Evolutionary conservation across 2,888 invertebrate genomes (phyloP), one percentile per base, ranked within the genome.

Genomic region (Trissonchulus latispiculum): DNA sequence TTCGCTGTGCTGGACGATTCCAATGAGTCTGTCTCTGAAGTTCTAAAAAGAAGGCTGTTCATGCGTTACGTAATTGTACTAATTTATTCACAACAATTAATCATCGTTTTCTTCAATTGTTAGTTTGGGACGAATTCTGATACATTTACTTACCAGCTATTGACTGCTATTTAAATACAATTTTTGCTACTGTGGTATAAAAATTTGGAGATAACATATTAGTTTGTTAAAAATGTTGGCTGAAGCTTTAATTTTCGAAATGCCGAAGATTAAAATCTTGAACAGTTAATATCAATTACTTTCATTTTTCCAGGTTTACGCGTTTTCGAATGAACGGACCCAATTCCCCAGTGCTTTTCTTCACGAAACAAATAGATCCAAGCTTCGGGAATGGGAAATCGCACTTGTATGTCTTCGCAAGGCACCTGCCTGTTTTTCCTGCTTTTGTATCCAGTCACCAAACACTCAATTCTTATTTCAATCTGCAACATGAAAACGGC

Each of bases 291-390:
- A 77, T 84, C 83, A 36, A 84, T 76, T 1, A 85, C 86, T 79
- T 87, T 87, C 68, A 88, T 87, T 81, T 86, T 87, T 29, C 87
- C 87, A 1, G 87, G 85, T 77, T 86, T 84, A 71, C 86, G 79
- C n/a, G 84, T 83, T 29, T 94, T 91, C 0, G 95, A 93, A 85
- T 96, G 95, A 36, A 95, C 91, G n/a, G 95, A 94, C 28, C 95
- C 95, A 84, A 95, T 95, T 81, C 95, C 89, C 85, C 97, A 97
- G 84, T 96, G 80, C 15, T 81, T 73, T 78, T 99, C 99, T 66
- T 95, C 95, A 76, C 99, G 89, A 87, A 99, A 99, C 82, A 97
- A 87, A 85, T 99, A 99, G 82, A 99, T 96, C 99, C 99, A 99
- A 83, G 93, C 92, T 85, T 99, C 97, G 31, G 99, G 99, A 80